Evolutionary conservation across 2,113 vertebrate species (phyloP).

Genomic region (Bos javanicus): DNA sequence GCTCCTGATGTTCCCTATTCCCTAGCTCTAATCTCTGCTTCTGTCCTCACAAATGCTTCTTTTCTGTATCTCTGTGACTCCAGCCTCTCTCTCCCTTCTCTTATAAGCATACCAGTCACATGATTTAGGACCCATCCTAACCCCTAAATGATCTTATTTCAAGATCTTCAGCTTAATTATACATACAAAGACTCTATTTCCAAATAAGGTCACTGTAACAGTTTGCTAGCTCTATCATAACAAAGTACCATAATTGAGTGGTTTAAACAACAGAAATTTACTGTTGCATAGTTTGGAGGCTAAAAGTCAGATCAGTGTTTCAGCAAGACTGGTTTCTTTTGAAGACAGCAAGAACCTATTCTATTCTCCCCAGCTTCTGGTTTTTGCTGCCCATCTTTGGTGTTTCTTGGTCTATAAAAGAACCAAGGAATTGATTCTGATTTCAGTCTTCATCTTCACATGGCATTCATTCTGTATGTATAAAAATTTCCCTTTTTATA

Average conservation of each 20-base stretch:
- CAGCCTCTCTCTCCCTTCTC: not conserved
- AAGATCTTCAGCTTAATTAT: constrained; percentile 10
- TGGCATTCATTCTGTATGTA: not conserved
- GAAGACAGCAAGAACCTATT: not conserved
- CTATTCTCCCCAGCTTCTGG: not conserved
- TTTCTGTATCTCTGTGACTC: not conserved
- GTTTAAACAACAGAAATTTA: not conserved
- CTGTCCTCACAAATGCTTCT: not conserved
- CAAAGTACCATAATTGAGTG: not conserved
- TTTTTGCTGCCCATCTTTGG: not conserved
- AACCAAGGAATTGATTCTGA: not conserved
- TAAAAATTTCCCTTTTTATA: not conserved
- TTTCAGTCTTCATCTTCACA: not conserved
- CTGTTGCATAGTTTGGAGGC: not conserved
- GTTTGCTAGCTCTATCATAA: not conserved
- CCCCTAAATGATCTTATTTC: not conserved
- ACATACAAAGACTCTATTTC: not conserved
- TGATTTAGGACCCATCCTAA: not conserved
- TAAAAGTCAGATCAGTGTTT: not conserved
- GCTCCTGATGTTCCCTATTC: not conserved
- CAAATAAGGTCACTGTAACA: not conserved
- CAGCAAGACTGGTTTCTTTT: not conserved
- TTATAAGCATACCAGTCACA: not conserved
- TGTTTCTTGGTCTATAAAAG: not conserved
- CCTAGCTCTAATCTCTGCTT: not conserved